Conservation (phyloP, 2,888 invertebrate species). For the Ophioninae sp. region DNA sequence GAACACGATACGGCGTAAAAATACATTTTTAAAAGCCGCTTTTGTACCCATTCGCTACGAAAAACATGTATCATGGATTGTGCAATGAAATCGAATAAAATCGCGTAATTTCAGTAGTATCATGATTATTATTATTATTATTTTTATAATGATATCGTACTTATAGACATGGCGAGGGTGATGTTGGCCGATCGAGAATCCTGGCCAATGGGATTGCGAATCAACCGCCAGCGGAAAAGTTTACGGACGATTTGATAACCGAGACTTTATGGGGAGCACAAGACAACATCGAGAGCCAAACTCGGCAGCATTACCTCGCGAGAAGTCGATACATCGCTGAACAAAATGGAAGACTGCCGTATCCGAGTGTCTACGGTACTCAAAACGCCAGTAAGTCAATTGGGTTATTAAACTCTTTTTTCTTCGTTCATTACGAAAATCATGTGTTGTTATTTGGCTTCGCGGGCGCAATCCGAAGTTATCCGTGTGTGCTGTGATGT, state of each 20-base stretch:
- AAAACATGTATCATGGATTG: constrained; percentile 11
- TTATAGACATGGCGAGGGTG: constrained; percentile 73
- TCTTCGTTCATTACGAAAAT: neutral
- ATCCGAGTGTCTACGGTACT: constrained; percentile 77
- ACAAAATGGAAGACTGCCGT: constrained; percentile 78
- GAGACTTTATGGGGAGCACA: constrained; percentile 74
- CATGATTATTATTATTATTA: neutral
- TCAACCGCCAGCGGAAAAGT: constrained; percentile 69
- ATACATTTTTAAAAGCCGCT: neutral
- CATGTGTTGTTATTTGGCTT: no score
- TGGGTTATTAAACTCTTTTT: neutral
- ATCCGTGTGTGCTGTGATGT: no score
- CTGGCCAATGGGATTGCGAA: constrained; percentile 70
- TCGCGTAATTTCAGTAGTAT: neutral
- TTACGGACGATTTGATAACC: constrained; percentile 66
- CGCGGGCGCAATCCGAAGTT: no score
- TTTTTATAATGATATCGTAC: constrained; percentile 8
- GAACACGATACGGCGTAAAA: neutral
- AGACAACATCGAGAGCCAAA: constrained; percentile 74
- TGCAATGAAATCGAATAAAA: constrained; percentile 40
- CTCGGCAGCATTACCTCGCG: constrained; percentile 84
- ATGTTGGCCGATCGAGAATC: constrained; percentile 70
- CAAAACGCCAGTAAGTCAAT: constrained; percentile 74
- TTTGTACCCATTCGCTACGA: constrained; percentile 22
- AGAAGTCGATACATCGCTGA: constrained; percentile 84